phyloP scores from a whole-genome alignment of 1,140 invertebrate genomes.

The Diploscapter pachys region DNA sequence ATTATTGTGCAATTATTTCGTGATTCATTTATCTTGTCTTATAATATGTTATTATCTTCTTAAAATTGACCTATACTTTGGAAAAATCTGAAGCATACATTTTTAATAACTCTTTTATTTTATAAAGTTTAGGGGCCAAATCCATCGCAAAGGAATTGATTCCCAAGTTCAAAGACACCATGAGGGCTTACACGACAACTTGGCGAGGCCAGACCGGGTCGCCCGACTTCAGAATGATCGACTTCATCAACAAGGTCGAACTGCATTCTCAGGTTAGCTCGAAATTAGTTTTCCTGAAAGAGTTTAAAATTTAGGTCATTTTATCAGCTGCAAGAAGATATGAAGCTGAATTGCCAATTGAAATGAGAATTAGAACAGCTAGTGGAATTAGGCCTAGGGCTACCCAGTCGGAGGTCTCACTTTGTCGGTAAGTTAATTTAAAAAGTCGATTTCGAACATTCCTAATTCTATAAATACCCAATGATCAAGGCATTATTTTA shows the following conservation, averaged over 20 bases:
- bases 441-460: too few relatives aligned
- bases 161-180: slow-evolving; percentile 48
- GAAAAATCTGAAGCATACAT: too few relatives aligned
- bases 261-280: slow-evolving; percentile 43
- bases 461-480: too few relatives aligned
- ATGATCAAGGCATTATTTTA: too few relatives aligned
- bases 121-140: slow-evolving; percentile 26
- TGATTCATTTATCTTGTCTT: too few relatives aligned
- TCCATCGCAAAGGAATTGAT: slow-evolving; percentile 56
- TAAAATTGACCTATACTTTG: too few relatives aligned
- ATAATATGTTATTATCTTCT: too few relatives aligned
- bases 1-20: too few relatives aligned
- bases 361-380: slow-evolving; percentile 50
- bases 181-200: slow-evolving; percentile 41
- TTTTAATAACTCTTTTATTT: too few relatives aligned
- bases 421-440: not conserved
- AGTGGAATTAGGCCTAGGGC: slow-evolving; percentile 12
- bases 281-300: slow-evolving; percentile 9
- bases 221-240: slow-evolving; percentile 52
- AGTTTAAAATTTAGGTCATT: slow-evolving; percentile 36
- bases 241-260: slow-evolving; percentile 51
- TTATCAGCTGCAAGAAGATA: slow-evolving; percentile 42
- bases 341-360: slow-evolving; percentile 45
- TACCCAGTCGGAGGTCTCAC: slow-evolving; percentile 22
- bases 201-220: slow-evolving; percentile 45